phyloP scores from a whole-genome alignment of 2,113 vertebrate species.

The Felis chaus region DNA sequence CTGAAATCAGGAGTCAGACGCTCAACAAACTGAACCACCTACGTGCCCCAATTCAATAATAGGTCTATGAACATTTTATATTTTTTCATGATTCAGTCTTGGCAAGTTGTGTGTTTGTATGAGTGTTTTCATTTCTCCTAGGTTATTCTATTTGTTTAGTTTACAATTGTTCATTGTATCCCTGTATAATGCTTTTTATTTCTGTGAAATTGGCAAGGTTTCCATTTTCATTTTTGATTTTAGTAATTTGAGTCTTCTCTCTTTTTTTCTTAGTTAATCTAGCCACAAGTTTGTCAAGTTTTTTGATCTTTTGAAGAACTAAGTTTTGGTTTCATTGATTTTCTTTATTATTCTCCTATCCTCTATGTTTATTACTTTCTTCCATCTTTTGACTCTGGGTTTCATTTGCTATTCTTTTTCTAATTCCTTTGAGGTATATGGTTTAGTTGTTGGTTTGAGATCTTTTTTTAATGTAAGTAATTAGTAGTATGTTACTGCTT shows the following conservation, averaged over 20 bases:
- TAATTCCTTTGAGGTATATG: neutral
- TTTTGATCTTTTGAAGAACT: neutral
- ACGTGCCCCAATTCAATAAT: neutral
- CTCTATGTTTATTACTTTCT: neutral
- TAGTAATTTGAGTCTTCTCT: neutral
- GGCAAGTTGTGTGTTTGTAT: neutral
- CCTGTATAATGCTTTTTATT: neutral
- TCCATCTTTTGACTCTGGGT: neutral
- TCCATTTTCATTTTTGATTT: neutral
- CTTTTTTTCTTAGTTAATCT: neutral
- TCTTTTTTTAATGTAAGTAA: neutral
- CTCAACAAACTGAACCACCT: too few species aligned
- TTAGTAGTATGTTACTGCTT: neutral
- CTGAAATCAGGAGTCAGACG: too few species aligned
- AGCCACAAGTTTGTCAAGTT: neutral
- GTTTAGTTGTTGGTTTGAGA: neutral
- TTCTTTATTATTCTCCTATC: neutral
- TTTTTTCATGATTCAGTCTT: slow-evolving; percentile 11
- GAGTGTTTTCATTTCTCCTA: neutral
- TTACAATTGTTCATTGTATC: neutral
- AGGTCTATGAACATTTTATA: neutral
- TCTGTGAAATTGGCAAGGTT: neutral
- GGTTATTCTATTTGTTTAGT: neutral
- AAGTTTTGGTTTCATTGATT: neutral
- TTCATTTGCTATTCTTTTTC: neutral